Percentiles rank a stretch among this genome's conserved stretches.
phyloP scores from a whole-genome alignment of 2,888 invertebrate species.

The Patella pellucida region DNA sequence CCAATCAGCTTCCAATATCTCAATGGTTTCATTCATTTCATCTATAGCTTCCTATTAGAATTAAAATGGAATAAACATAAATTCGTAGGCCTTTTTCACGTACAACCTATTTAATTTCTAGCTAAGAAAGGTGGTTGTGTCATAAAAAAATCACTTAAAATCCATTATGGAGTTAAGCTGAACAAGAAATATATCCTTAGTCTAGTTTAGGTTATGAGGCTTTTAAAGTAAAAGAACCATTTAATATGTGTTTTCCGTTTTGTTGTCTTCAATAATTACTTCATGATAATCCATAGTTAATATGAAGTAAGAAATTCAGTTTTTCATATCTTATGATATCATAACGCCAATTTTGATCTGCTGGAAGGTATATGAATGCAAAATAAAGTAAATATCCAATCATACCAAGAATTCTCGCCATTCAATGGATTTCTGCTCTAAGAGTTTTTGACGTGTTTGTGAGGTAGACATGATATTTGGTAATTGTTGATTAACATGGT shows the following conservation, averaged over 20 bases:
- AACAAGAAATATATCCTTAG: no score
- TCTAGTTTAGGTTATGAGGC: no score
- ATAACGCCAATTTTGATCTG: not conserved
- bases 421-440: conserved; percentile 86
- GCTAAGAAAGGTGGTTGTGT: no score
- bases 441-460: conserved; percentile 80
- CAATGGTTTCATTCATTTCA: conserved; percentile 77
- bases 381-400: not conserved
- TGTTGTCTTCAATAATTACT: no score
- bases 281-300: not conserved
- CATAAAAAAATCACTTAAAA: no score
- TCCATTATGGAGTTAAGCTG: no score
- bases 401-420: conserved; percentile 84
- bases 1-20: conserved; percentile 83
- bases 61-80: no score
- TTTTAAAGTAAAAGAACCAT: no score
- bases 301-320: not conserved
- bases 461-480: conserved; percentile 87
- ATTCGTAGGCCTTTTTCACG: no score
- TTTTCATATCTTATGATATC: not conserved
- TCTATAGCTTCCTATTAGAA: conserved; percentile 81
- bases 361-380: not conserved
- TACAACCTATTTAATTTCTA: no score
- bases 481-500: conserved; percentile 78
- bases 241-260: no score